Percentiles rank a stretch among this genome's conserved stretches.
Conservation (phyloP, 2,113 vertebrate species). For the Halichoeres trimaculatus region DNA sequence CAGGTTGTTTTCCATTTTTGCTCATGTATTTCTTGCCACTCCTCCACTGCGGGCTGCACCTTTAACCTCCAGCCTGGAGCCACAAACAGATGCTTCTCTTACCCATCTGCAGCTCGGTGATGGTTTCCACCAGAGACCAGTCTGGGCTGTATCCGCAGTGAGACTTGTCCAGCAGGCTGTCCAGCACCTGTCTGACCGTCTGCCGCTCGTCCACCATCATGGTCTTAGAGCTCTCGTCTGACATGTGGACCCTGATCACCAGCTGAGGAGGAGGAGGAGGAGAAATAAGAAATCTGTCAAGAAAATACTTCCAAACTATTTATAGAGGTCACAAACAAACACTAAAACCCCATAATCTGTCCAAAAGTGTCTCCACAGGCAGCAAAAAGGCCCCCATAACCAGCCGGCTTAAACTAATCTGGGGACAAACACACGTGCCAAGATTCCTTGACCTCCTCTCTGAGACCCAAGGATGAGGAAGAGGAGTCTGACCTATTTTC, state of each 20-base stretch:
- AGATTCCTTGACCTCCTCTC: conserved; percentile 49
- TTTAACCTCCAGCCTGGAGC: conserved; percentile 6
- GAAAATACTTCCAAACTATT: no score
- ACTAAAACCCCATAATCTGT: conserved; percentile 34
- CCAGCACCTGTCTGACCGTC: conserved; percentile 96
- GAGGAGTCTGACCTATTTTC: conserved; percentile 71
- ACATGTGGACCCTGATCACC: conserved; percentile 98
- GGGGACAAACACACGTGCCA: conserved; percentile 45
- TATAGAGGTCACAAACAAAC: not conserved
- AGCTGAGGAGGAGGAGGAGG: conserved; percentile 80
- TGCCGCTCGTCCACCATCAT: conserved; percentile 99
- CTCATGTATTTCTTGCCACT: no score
- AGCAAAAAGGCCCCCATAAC: conserved; percentile 19
- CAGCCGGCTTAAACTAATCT: conserved; percentile 46
- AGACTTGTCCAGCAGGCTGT: conserved; percentile 96
- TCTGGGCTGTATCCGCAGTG: conserved; percentile 97
- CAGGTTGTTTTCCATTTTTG: no score
- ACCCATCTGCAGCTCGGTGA: conserved; percentile 98
- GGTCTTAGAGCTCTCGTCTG: conserved; percentile 98
- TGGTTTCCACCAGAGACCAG: conserved; percentile 96
- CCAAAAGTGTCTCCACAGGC: conserved; percentile 13
- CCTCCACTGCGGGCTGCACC: not conserved
- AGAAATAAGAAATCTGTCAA: conserved; percentile 67
- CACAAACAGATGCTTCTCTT: conserved; percentile 47
- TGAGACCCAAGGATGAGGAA: conserved; percentile 21